Evolutionary conservation across 2,797 vertebrate genomes (phyloP).

Genomic region (Poecilia wingei): DNA sequence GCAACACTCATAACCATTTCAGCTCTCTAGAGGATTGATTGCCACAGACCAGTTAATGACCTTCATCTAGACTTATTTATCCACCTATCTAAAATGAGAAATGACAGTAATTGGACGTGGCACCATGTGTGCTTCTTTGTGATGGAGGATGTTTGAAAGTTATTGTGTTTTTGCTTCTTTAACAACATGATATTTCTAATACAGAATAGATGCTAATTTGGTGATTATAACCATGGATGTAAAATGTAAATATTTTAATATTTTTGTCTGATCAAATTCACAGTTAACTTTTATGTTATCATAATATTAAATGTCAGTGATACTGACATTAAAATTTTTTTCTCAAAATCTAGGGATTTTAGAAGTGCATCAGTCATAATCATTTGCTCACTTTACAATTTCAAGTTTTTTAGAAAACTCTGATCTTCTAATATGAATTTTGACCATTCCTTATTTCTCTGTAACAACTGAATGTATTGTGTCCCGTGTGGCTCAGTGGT

Average conservation of each 20-base stretch:
- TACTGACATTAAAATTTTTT: background rate
- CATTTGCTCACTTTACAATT: background rate
- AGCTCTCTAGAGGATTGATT: constrained; percentile 41
- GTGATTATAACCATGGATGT: background rate
- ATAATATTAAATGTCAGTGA: background rate
- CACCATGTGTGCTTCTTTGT: constrained; percentile 16
- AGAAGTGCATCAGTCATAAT: background rate
- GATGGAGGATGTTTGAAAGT: constrained; percentile 34
- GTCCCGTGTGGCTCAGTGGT: background rate
- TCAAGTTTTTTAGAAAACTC: background rate
- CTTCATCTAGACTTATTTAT: constrained; percentile 49
- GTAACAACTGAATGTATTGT: background rate
- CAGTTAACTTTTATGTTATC: background rate
- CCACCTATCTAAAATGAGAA: constrained; percentile 50
- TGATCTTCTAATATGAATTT: background rate
- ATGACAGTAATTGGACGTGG: constrained; percentile 57
- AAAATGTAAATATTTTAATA: background rate
- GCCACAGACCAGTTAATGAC: constrained; percentile 51
- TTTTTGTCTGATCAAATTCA: background rate
- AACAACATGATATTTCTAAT: constrained; percentile 5
- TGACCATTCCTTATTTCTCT: background rate
- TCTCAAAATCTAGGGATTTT: background rate
- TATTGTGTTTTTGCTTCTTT: constrained; percentile 8
- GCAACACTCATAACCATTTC: constrained; percentile 18
- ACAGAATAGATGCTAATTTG: constrained; percentile 2